These are phyloP conservation scores for Dimorphilus gyrociliatus DNA, from an alignment of 2,888 invertebrate species.

Conservation along the genomic window DNA sequence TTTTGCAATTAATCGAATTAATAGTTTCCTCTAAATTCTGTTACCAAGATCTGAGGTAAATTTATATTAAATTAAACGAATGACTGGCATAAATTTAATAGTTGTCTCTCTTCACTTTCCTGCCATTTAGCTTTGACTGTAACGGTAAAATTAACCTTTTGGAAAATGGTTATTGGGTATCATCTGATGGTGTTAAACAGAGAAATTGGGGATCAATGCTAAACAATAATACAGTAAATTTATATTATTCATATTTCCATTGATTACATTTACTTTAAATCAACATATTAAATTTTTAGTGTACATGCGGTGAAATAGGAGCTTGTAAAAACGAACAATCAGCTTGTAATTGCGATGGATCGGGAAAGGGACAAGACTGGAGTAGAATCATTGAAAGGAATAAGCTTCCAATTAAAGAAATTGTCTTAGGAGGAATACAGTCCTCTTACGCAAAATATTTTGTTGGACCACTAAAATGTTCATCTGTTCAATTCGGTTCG, in stretches of 20 bases:
- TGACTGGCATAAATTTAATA: too few relatives aligned
- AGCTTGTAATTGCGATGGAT: conserved; percentile 15
- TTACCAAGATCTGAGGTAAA: conserved; percentile 4
- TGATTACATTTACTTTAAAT: background rate
- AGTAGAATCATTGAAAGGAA: conserved; percentile 12
- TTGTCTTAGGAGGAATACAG: conserved; percentile 4
- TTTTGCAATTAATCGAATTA: too few relatives aligned
- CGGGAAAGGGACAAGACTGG: conserved; percentile 8
- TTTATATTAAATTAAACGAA: background rate
- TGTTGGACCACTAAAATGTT: conserved; percentile 13
- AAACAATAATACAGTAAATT: conserved; percentile 7
- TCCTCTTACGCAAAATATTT: conserved; percentile 5
- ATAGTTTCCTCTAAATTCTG: too few relatives aligned
- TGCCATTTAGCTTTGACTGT: conserved; percentile 11
- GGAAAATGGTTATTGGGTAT: conserved; percentile 12
- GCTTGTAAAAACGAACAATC: conserved; percentile 8
- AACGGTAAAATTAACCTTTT: conserved; percentile 6
- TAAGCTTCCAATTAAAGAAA: conserved; percentile 10
- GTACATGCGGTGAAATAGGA: conserved; percentile 14
- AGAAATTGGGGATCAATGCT: conserved; percentile 13
- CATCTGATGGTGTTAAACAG: conserved; percentile 9
- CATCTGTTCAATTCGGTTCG: conserved; percentile 16
- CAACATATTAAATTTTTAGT: conserved; percentile 8
- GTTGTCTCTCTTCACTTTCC: too few relatives aligned
- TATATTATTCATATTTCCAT: too few relatives aligned